These are phyloP conservation scores for Halesus radiatus DNA, from an alignment of 1,140 invertebrate genomes.

Conservation along the genomic window DNA sequence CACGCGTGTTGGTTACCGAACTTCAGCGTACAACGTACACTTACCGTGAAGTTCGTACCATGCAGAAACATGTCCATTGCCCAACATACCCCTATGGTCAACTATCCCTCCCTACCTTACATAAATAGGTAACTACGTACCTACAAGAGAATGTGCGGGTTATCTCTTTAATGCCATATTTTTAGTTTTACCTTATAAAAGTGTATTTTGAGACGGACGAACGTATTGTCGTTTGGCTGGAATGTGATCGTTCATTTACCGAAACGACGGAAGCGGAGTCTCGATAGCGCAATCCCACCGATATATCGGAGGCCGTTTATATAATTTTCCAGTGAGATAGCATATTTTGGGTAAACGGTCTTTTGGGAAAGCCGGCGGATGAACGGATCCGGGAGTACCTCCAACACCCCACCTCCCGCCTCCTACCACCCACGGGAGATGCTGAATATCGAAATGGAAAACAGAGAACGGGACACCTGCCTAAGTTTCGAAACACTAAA, in stretches of 20 bases:
- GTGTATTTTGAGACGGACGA: neutral
- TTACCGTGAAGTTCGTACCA: too few relatives aligned
- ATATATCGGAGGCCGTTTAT: conserved; percentile 28
- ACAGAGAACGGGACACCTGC: conserved; percentile 44
- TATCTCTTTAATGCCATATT: too few relatives aligned
- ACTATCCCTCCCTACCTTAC: too few relatives aligned
- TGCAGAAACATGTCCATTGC: too few relatives aligned
- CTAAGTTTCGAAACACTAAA: conserved; percentile 33
- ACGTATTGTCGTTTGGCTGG: neutral
- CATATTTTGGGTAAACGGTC: conserved; percentile 56
- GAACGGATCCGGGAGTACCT: conserved; percentile 49
- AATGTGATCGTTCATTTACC: neutral
- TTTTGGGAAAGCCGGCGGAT: conserved; percentile 49
- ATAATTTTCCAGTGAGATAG: conserved; percentile 50
- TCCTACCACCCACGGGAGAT: conserved; percentile 39
- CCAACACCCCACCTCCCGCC: neutral
- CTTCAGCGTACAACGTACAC: too few relatives aligned
- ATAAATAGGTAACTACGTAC: too few relatives aligned
- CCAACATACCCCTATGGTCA: too few relatives aligned
- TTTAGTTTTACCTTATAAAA: too few relatives aligned
- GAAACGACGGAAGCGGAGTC: neutral
- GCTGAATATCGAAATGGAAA: conserved; percentile 55
- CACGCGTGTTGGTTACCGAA: too few relatives aligned
- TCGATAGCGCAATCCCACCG: conserved; percentile 15
- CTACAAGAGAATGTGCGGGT: too few relatives aligned